phyloP scores from a whole-genome alignment of 2,888 invertebrate genomes.

The Brachyptera risi region DNA sequence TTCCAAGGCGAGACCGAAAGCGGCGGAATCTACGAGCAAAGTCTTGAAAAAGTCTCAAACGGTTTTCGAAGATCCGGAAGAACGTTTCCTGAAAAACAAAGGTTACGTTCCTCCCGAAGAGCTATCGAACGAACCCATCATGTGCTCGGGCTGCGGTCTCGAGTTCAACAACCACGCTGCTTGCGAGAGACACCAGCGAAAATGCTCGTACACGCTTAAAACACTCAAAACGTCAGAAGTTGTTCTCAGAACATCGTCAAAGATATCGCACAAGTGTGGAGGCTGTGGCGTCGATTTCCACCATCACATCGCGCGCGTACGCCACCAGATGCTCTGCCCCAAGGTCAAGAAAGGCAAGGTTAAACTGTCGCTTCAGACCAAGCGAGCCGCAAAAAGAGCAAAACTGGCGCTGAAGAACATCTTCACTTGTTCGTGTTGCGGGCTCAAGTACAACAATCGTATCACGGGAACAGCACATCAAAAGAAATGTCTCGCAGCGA shows the following conservation, averaged over 20 bases:
- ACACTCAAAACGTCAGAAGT: neutral
- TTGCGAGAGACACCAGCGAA: constrained; percentile 29
- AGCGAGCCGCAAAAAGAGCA: no score
- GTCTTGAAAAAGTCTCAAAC: no score
- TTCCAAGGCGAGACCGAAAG: no score
- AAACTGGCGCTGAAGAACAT: no score
- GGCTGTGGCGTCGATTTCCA: constrained; percentile 31
- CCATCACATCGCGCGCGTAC: constrained; percentile 25
- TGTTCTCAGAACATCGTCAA: neutral
- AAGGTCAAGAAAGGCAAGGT: neutral
- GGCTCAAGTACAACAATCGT: neutral
- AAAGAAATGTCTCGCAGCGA: neutral
- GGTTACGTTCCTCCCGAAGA: constrained; percentile 18
- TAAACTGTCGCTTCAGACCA: no score
- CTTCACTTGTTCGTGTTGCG: neutral
- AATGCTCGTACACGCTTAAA: constrained; percentile 24
- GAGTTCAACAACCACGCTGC: constrained; percentile 30
- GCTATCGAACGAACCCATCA: constrained; percentile 21
- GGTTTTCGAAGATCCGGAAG: neutral
- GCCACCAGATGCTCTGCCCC: constrained; percentile 31
- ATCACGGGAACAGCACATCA: neutral
- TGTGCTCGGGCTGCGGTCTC: constrained; percentile 30
- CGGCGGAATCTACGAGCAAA: no score
- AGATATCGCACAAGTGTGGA: constrained; percentile 23
- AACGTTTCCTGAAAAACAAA: constrained; percentile 5